phyloP scores from a whole-genome alignment of 2,113 vertebrate species.

The Nycticryphes semicollaris region DNA sequence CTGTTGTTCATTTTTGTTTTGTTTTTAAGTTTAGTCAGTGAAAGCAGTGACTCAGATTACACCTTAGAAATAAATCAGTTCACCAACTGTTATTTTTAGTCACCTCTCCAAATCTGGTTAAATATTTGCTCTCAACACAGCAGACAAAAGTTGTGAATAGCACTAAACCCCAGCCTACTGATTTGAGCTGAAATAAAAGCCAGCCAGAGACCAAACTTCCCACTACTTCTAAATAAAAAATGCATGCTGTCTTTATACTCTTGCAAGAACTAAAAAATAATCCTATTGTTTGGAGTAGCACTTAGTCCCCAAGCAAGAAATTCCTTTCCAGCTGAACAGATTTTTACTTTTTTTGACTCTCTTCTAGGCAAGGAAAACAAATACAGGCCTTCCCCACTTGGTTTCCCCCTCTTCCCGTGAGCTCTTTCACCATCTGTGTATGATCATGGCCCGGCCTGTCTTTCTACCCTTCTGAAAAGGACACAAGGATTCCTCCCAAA shows the following conservation, averaged over 20 bases:
- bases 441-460: not conserved
- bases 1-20: not conserved
- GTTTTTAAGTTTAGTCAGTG: not conserved
- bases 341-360: not conserved
- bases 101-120: not conserved
- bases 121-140: not conserved
- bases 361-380: constrained; percentile 21
- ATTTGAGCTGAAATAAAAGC: not conserved
- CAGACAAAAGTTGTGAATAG: not conserved
- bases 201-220: not conserved
- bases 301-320: not conserved
- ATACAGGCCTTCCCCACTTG: not conserved
- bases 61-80: constrained; percentile 6
- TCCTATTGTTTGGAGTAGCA: constrained; percentile 8
- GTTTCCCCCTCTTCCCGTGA: not conserved
- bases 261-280: not conserved
- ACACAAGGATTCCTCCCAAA: not conserved
- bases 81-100: constrained; percentile 3
- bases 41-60: constrained; percentile 9
- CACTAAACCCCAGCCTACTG: not conserved
- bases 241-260: not conserved
- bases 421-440: constrained; percentile 4
- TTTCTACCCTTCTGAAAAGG: not conserved
- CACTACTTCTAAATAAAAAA: constrained; percentile 6
- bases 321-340: not conserved